Evolutionary conservation across 2,113 vertebrate genomes (phyloP).

Genomic region (Calyptommatus sinebrachiatus): DNA sequence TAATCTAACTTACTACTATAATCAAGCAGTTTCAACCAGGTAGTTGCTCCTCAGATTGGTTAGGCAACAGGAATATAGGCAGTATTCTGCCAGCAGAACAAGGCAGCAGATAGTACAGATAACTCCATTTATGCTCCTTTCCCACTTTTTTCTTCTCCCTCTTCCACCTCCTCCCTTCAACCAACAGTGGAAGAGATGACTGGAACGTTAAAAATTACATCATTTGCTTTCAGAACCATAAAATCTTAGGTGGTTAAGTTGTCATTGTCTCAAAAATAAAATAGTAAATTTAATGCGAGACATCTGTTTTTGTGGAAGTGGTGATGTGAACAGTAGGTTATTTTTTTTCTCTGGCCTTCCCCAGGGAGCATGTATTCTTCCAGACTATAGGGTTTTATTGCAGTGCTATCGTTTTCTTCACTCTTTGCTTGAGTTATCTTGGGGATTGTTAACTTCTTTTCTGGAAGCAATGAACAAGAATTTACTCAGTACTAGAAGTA

Average conservation of each 20-base stretch:
- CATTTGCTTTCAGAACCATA: accelerated
- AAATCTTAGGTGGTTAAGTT: neutral
- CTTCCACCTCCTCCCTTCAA: neutral
- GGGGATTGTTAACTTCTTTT: neutral
- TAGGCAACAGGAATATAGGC: too few relatives aligned
- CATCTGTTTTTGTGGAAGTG: neutral
- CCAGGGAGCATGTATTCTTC: neutral
- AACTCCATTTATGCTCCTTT: too few relatives aligned
- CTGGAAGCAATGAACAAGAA: neutral
- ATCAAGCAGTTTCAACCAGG: neutral
- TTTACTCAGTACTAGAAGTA: neutral
- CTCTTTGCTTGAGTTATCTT: neutral
- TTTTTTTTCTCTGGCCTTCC: neutral
- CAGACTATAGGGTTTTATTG: neutral
- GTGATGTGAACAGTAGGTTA: neutral
- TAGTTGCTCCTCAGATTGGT: neutral
- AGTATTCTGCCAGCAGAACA: neutral
- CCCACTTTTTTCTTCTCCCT: too few relatives aligned
- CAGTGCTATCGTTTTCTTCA: neutral
- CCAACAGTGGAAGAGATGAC: neutral
- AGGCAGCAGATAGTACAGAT: neutral
- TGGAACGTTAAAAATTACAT: neutral
- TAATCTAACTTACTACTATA: too few relatives aligned
- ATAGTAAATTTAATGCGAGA: neutral
- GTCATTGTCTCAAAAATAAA: neutral